phyloP scores from a whole-genome alignment of 2,888 invertebrate species.

The Ecdyonurus torrentis region DNA sequence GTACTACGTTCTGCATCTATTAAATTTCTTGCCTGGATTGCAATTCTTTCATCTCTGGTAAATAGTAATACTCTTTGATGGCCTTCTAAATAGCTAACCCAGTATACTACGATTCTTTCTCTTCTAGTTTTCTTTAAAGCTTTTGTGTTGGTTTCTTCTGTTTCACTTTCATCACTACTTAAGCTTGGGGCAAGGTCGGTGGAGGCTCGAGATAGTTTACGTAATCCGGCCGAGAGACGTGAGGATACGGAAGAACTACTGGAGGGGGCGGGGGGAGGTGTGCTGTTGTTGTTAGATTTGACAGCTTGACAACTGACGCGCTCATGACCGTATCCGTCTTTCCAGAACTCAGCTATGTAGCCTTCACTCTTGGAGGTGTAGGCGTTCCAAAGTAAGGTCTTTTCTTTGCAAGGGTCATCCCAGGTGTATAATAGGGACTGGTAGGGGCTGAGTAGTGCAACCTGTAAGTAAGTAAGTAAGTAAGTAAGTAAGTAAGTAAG shows the following conservation, averaged over 20 bases:
- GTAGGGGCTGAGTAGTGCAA: conserved; percentile 51
- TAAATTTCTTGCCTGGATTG: conserved; percentile 37
- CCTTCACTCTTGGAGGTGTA: conserved; percentile 62
- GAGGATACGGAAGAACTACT: conserved; percentile 20
- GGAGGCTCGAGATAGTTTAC: conserved; percentile 26
- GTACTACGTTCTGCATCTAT: conserved; percentile 50
- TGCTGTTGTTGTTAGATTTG: conserved; percentile 35
- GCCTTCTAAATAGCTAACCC: conserved; percentile 62
- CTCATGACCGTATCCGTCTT: conserved; percentile 44
- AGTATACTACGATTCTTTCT: conserved; percentile 61
- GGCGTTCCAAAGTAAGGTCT: conserved; percentile 62
- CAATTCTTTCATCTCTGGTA: conserved; percentile 57
- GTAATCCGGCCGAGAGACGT: conserved; percentile 36
- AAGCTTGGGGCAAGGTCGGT: conserved; percentile 25
- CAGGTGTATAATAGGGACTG: conserved; percentile 66
- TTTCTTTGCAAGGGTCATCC: conserved; percentile 62
- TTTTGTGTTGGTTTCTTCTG: conserved; percentile 17
- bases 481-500: no score
- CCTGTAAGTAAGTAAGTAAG: no score
- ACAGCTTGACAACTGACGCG: conserved; percentile 54
- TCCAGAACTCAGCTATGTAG: conserved; percentile 50
- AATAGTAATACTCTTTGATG: conserved; percentile 56
- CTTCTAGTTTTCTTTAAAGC: conserved; percentile 42
- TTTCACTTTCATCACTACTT: conserved; percentile 41
- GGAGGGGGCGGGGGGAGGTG: conserved; percentile 23